A percentile compares a stretch with the other conserved stretches of the same genome.
Evolutionary conservation across 2,797 vertebrate genomes (phyloP).

Genomic region (Rhynchonycteris naso): DNA sequence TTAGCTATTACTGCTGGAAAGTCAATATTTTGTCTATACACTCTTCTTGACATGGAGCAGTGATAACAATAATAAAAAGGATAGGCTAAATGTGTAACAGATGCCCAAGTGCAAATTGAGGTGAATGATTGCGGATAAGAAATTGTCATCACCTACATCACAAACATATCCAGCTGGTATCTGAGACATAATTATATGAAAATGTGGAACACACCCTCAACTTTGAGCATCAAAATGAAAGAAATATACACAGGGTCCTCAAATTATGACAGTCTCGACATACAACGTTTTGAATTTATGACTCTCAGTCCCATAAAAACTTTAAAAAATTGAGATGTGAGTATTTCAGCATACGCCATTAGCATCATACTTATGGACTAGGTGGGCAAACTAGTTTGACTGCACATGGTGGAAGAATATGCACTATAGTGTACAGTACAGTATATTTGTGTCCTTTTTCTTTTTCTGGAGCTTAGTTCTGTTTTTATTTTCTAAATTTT

Average conservation of each 20-base stretch:
- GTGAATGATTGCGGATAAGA: slow-evolving; percentile 23
- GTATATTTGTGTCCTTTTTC: no score
- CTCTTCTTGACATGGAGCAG: slow-evolving; percentile 12
- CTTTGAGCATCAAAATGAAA: not conserved
- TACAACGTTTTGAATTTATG: no score
- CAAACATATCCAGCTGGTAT: slow-evolving; percentile 16
- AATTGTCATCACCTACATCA: slow-evolving; percentile 40
- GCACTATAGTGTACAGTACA: no score
- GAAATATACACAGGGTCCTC: not conserved
- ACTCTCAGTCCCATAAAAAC: no score
- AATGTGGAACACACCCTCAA: not conserved
- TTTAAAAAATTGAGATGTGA: no score
- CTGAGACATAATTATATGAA: not conserved
- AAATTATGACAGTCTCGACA: no score
- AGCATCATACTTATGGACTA: no score
- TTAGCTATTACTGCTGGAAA: slow-evolving; percentile 46
- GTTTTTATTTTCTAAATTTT: no score
- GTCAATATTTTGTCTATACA: slow-evolving; percentile 44
- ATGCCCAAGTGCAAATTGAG: slow-evolving; percentile 59
- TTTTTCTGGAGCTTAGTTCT: no score
- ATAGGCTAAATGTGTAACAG: slow-evolving; percentile 61
- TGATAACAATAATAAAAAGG: slow-evolving; percentile 41
- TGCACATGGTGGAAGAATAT: no score
- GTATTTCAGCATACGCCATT: no score
- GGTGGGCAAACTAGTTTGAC: no score